These are phyloP conservation scores for Aegypius monachus DNA, from an alignment of 2,113 vertebrate genomes.

Conservation along the genomic window DNA sequence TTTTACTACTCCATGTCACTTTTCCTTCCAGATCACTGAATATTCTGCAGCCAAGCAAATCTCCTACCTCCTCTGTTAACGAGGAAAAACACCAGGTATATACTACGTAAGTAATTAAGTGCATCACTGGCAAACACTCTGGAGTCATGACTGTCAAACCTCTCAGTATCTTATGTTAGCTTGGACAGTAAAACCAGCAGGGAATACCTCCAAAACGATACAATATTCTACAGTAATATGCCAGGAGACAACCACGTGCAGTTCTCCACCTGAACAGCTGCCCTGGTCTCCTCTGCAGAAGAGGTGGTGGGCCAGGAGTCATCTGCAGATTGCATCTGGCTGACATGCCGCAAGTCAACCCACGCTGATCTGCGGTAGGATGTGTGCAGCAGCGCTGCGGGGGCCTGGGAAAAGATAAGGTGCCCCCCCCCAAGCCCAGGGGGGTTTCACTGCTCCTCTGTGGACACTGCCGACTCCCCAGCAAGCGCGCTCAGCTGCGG, in stretches of 20 bases:
- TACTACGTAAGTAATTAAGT: not conserved
- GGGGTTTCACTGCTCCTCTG: accelerated
- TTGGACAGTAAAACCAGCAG: not conserved
- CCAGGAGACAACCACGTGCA: accelerated
- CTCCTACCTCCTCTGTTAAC: not conserved
- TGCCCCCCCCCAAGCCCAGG: accelerated
- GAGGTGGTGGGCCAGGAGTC: not conserved
- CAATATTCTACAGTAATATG: no score
- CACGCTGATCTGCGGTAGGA: accelerated
- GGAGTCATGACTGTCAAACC: not conserved
- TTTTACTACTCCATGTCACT: not conserved
- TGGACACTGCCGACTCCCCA: not conserved
- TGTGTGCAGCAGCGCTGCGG: not conserved
- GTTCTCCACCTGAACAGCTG: not conserved
- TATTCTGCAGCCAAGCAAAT: not conserved
- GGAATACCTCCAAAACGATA: not conserved
- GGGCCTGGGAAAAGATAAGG: not conserved
- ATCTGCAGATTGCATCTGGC: not conserved
- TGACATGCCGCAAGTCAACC: accelerated
- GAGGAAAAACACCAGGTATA: not conserved
- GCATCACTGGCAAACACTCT: not conserved
- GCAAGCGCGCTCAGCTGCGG: accelerated
- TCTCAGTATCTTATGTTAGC: not conserved
- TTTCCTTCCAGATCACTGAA: not conserved
- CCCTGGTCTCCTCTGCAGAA: not conserved